A percentile compares a stretch with the other conserved stretches of the same genome.
Conservation (phyloP, 2,113 vertebrate species). For the Sturnira hondurensis region DNA sequence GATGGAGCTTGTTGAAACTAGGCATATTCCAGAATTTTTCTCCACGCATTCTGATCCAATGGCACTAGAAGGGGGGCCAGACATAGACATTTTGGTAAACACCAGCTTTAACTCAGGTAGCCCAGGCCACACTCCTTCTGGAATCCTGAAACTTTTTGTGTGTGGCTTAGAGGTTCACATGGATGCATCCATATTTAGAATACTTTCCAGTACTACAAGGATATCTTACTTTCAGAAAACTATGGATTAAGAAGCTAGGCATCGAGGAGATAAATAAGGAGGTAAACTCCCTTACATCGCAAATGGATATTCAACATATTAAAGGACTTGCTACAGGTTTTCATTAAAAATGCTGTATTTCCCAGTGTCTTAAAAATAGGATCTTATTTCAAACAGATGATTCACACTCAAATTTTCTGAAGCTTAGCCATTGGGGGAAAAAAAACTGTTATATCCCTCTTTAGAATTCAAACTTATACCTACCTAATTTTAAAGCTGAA, state of each 20-base stretch:
- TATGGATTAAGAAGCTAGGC: not conserved
- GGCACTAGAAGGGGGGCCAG: not conserved
- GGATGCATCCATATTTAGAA: not conserved
- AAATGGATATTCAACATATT: not conserved
- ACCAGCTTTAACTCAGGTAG: not conserved
- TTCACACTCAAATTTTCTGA: not conserved
- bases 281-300: not conserved
- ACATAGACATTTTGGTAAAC: not conserved
- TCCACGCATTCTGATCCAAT: not conserved
- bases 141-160: not conserved
- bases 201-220: not conserved
- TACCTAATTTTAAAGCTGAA: not conserved
- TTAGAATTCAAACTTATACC: not conserved
- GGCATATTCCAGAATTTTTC: not conserved
- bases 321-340: not conserved
- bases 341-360: not conserved
- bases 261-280: not conserved
- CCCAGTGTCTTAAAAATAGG: not conserved
- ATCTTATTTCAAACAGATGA: not conserved
- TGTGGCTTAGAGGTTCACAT: not conserved
- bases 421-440: not conserved
- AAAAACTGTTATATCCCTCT: not conserved
- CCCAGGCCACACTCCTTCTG: not conserved
- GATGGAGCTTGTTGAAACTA: not conserved
- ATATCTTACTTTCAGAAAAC: not conserved